A percentile compares a stretch with the other conserved stretches of the same genome.
Conservation (phyloP, 2,888 invertebrate genomes). For the Zonitis immaculata region DNA sequence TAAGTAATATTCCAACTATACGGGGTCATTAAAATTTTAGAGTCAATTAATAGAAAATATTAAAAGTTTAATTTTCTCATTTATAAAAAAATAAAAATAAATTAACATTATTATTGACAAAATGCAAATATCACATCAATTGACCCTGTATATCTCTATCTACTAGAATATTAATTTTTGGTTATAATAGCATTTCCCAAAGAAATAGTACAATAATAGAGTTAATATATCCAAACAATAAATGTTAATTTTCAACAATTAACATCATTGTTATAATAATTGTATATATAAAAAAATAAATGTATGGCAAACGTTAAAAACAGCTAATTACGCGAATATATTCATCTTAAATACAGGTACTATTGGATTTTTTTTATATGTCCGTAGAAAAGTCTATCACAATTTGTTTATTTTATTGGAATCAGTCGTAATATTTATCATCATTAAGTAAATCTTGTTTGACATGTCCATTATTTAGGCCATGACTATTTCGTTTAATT, state of each 20-base stretch:
- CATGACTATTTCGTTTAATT: slow-evolving; percentile 62
- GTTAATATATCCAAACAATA: background rate
- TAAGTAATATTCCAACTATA: background rate
- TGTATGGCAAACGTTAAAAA: background rate
- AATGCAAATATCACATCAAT: background rate
- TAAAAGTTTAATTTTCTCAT: background rate
- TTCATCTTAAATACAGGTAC: background rate
- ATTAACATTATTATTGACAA: background rate
- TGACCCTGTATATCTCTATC: background rate
- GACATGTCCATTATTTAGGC: slow-evolving; percentile 57
- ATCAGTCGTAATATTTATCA: slow-evolving; percentile 36
- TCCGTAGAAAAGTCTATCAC: background rate
- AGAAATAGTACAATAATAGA: background rate
- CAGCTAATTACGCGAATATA: background rate
- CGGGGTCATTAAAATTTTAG: background rate
- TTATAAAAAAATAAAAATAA: background rate
- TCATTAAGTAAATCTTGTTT: slow-evolving; percentile 32
- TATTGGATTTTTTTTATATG: background rate
- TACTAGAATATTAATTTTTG: background rate
- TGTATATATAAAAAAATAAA: background rate
- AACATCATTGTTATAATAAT: background rate
- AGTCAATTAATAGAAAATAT: background rate
- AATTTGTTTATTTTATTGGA: background rate
- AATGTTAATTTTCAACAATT: background rate
- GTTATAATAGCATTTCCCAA: background rate